phyloP scores from a whole-genome alignment of 2,113 vertebrate species.

The Bombycilla garrulus region DNA sequence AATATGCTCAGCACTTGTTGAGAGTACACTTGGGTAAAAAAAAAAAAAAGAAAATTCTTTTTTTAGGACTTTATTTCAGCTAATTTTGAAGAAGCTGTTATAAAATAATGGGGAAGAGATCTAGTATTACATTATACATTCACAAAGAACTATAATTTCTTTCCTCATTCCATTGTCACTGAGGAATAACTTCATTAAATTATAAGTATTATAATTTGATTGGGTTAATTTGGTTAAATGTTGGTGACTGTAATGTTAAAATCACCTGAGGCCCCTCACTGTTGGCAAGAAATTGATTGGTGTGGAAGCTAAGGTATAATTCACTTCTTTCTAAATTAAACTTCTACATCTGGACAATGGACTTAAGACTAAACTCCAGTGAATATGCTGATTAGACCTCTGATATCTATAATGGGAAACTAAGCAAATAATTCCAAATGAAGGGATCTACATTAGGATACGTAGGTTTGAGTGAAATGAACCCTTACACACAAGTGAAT shows the following conservation, averaged over 20 bases:
- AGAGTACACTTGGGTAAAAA: neutral
- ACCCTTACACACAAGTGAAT: neutral
- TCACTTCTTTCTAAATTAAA: neutral
- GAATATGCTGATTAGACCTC: neutral
- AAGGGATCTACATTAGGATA: neutral
- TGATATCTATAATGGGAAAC: neutral
- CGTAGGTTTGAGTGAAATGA: neutral
- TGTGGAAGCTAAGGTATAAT: neutral
- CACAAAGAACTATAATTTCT: neutral
- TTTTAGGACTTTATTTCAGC: neutral
- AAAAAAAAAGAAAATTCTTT: neutral
- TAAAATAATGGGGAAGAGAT: neutral
- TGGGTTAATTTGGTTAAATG: neutral
- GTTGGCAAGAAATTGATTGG: neutral
- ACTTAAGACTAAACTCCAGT: neutral
- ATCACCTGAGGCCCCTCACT: neutral
- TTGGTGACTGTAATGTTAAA: neutral
- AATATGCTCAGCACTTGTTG: neutral
- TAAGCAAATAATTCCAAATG: neutral
- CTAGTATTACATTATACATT: neutral
- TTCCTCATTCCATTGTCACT: neutral
- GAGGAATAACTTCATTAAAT: neutral
- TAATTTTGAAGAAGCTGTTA: neutral
- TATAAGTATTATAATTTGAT: neutral
- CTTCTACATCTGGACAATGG: neutral